Evolutionary conservation across 2,797 vertebrate genomes (phyloP), one percentile per base, ranked within the genome.

Genomic region (Acanthurus lineatus): DNA sequence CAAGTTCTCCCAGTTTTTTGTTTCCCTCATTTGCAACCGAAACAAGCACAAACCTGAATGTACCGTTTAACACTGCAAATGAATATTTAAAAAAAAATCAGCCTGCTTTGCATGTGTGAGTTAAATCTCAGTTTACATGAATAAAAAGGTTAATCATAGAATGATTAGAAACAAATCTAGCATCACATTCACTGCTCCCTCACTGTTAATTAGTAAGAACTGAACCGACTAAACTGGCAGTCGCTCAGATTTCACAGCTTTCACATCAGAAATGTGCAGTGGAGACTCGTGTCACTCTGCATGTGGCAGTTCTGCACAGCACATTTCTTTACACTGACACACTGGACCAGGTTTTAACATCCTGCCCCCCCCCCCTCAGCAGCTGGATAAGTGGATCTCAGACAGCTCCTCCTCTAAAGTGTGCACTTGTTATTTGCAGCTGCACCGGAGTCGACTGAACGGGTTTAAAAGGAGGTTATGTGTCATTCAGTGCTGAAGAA

Each of bases 111-210:
- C 3, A 12, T 35, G 9, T 60, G 25, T 40, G 48, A 45, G 49
- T 68, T 61, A 67, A 4, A 76, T 48, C 5, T 64, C 51, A 74
- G 28, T 76, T 84, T 54, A 79, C 54, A 87, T 47, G 16, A 84
- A 75, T 19, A n/a, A 42, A 79, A 62, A 78, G 25, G 49, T 87
- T 83, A 81, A 68, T 72, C 35, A 54, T 16, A 62, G 4, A 76
- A 68, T 7, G 3, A 74, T 47, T 54, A 53, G 3, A 51, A 38
- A 61, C 58, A 42, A 77, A 70, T 67, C 61, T 58, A 81, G 68
- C 58, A 60, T 78, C 53, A 87, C 68, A 83, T 79, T 68, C 69
- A 59, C 45, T 73, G 77, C 71, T 80, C 42, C 56, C 42, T 86
- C 42, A 3, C 28, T 64, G 35, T 52, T 69, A 9, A 62, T 68